Evolutionary conservation across 2,797 vertebrate species (phyloP).

Genomic region (Halcyon leucocephala): DNA sequence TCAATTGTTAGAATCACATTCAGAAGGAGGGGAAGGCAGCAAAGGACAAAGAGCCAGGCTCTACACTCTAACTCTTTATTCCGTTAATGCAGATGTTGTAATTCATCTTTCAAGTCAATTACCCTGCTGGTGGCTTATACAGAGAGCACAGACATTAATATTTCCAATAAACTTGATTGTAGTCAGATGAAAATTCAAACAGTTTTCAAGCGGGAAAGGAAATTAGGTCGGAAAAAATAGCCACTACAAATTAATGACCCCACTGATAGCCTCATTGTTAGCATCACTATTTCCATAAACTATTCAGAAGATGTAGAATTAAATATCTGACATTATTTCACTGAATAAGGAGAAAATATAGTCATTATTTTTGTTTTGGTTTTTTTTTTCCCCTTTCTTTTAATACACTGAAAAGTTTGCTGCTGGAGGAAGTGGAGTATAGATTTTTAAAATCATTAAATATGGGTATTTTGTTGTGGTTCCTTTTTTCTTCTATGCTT

Average conservation of each 20-base stretch:
- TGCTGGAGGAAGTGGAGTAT: background rate
- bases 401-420: background rate
- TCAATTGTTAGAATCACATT: constrained; percentile 21
- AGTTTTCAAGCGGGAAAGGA: constrained; percentile 47
- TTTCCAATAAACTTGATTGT: constrained; percentile 61
- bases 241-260: constrained; percentile 12
- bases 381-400: background rate
- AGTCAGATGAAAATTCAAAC: constrained; percentile 61
- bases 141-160: constrained; percentile 55
- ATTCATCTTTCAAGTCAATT: constrained; percentile 61
- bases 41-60: constrained; percentile 39
- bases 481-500: background rate
- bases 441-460: background rate
- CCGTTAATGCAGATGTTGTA: constrained; percentile 43
- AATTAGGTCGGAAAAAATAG: constrained; percentile 52
- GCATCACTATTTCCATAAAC: constrained; percentile 22
- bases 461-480: background rate
- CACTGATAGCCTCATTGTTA: constrained; percentile 27
- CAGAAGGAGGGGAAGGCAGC: background rate
- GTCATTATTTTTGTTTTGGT: background rate
- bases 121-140: constrained; percentile 46
- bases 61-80: constrained; percentile 17
- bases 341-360: background rate
- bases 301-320: background rate
- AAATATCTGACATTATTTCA: background rate